A percentile compares a stretch with the other conserved stretches of the same genome.
Evolutionary conservation across 2,888 invertebrate species (phyloP).

Genomic region (Endotricha flammealis): DNA sequence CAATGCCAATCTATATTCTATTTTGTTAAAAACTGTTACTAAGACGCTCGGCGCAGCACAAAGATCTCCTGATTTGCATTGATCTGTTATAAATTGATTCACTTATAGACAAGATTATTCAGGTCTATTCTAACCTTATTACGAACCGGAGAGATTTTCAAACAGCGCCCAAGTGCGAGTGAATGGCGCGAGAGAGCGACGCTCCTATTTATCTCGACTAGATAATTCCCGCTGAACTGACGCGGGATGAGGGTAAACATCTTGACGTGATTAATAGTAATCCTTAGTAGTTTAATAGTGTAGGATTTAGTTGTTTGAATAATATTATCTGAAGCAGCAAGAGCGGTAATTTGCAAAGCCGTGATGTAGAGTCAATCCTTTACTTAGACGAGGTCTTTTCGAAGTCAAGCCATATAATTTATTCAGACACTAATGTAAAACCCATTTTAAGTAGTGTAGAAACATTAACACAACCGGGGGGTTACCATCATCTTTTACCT

Average conservation of each 20-base stretch:
- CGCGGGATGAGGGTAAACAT: conserved; percentile 72
- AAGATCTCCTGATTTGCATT: conserved; percentile 35
- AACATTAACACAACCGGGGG: neutral
- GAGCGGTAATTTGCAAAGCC: conserved; percentile 41
- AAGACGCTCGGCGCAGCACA: conserved; percentile 17
- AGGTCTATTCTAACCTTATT: conserved; percentile 41
- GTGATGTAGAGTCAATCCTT: conserved; percentile 20
- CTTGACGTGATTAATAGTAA: conserved; percentile 73
- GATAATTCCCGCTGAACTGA: conserved; percentile 65
- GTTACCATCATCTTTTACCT: no score
- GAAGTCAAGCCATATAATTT: conserved; percentile 5
- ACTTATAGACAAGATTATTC: conserved; percentile 44
- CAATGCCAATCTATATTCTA: conserved; percentile 21
- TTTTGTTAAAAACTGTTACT: conserved; percentile 22
- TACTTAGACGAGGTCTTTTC: conserved; percentile 15
- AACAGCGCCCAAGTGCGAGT: conserved; percentile 38
- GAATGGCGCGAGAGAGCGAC: conserved; percentile 44
- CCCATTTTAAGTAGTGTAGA: neutral
- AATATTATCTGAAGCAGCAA: conserved; percentile 44
- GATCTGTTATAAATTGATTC: conserved; percentile 49
- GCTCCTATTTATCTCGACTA: conserved; percentile 64
- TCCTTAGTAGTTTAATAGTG: conserved; percentile 69
- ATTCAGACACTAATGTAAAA: conserved; percentile 3
- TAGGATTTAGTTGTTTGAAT: conserved; percentile 65
- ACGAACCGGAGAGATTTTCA: conserved; percentile 44